Evolutionary conservation across 2,113 vertebrate species (phyloP).

Genomic region (Baryphthengus martii): DNA sequence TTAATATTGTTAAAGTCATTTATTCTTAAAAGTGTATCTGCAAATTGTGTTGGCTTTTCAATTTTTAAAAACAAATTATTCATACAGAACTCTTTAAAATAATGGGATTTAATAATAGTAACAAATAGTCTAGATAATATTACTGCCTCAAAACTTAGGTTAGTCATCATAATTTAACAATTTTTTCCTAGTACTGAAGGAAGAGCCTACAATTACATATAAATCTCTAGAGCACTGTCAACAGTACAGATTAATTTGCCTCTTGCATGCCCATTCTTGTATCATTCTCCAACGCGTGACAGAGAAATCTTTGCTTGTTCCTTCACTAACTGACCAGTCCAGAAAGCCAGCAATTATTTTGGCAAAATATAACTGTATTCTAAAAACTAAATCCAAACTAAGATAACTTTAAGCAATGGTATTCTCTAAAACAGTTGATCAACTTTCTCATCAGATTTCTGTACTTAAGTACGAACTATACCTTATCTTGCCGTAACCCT

Average conservation of each 20-base stretch:
- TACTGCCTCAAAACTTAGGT: background rate
- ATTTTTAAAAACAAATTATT: background rate
- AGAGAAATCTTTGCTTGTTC: background rate
- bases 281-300: conserved; percentile 1
- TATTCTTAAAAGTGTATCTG: background rate
- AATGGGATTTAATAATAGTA: background rate
- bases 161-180: background rate
- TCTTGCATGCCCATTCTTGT: conserved; percentile 40
- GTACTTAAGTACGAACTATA: background rate
- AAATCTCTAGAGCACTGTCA: background rate
- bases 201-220: background rate
- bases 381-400: conserved; percentile 6
- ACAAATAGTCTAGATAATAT: background rate
- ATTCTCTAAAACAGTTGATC: background rate
- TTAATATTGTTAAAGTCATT: background rate
- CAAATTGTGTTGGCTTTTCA: background rate
- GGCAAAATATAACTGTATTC: background rate
- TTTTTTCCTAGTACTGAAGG: background rate
- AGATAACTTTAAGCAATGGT: background rate
- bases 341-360: background rate
- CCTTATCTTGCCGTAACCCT: background rate
- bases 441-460: background rate
- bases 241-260: background rate
- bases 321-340: conserved; percentile 24
- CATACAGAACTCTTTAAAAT: background rate